Evolutionary conservation across 2,888 invertebrate genomes (phyloP).

Genomic region (Piscicola geometra): DNA sequence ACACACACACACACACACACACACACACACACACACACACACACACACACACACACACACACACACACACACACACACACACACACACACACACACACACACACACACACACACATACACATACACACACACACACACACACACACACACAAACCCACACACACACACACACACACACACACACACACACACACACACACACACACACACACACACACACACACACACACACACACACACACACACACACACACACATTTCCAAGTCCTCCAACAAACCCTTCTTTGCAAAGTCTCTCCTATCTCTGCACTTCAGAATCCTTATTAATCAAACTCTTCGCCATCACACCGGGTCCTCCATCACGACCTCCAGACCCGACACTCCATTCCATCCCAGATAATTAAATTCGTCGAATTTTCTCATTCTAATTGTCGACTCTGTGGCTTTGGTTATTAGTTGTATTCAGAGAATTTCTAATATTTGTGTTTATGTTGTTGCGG

Average conservation of each 20-base stretch:
- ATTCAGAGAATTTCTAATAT: too few species aligned
- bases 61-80: conserved; percentile 37
- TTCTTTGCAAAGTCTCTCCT: too few species aligned
- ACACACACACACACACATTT: conserved; percentile 47
- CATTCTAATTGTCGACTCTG: too few species aligned
- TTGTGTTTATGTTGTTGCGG: too few species aligned
- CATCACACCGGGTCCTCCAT: too few species aligned
- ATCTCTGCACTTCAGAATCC: too few species aligned
- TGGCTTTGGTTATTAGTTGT: too few species aligned
- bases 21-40: conserved; percentile 38
- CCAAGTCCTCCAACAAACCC: neutral
- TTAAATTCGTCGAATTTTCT: too few species aligned
- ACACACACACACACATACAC: neutral
- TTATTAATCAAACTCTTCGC: too few species aligned
- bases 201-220: conserved; percentile 38
- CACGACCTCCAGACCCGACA: too few species aligned
- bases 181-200: conserved; percentile 36
- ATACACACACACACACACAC: conserved; percentile 31
- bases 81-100: conserved; percentile 38
- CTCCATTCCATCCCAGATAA: too few species aligned
- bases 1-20: conserved; percentile 36
- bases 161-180: conserved; percentile 37
- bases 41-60: conserved; percentile 36
- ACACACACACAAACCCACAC: conserved; percentile 36
- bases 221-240: conserved; percentile 37